Evolutionary conservation across 2,113 vertebrate species (phyloP).

Genomic region (Sula dactylatra): DNA sequence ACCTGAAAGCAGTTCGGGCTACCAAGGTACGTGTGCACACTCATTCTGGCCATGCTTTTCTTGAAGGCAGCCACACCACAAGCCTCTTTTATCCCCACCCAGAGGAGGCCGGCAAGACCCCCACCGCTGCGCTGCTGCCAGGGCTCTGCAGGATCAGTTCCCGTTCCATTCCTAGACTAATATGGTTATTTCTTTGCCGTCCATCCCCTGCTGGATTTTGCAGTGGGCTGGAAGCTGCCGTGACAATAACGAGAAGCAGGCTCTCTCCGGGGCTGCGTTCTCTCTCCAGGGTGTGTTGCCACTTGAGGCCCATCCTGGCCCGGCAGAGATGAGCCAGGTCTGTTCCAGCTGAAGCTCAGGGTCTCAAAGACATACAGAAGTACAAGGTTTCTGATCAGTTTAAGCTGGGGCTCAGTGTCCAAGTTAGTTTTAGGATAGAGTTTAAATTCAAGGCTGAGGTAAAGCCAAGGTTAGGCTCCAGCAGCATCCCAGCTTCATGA

Average conservation of each 20-base stretch:
- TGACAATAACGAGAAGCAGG: not conserved
- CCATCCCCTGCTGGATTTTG: not conserved
- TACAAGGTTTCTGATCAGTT: not conserved
- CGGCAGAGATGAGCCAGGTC: accelerated
- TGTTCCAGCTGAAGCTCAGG: not conserved
- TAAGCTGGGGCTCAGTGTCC: not conserved
- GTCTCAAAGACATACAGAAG: not conserved
- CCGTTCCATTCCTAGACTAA: not conserved
- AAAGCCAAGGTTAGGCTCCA: not conserved
- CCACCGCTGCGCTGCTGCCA: not conserved
- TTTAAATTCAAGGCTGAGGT: not conserved
- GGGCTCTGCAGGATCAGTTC: not conserved
- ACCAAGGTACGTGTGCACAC: not conserved
- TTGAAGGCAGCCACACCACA: not conserved
- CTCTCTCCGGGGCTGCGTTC: not conserved
- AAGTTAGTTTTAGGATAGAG: not conserved
- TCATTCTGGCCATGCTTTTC: not conserved
- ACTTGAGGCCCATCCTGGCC: too few relatives aligned
- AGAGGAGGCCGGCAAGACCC: not conserved
- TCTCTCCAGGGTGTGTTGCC: not conserved
- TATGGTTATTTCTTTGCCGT: not conserved
- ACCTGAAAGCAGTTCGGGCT: not conserved
- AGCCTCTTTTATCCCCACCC: too few relatives aligned
- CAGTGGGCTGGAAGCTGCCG: not conserved
- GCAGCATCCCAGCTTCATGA: not conserved